Evolutionary conservation across 2,113 vertebrate species (phyloP).

Genomic region (Eudyptes chrysolophus): DNA sequence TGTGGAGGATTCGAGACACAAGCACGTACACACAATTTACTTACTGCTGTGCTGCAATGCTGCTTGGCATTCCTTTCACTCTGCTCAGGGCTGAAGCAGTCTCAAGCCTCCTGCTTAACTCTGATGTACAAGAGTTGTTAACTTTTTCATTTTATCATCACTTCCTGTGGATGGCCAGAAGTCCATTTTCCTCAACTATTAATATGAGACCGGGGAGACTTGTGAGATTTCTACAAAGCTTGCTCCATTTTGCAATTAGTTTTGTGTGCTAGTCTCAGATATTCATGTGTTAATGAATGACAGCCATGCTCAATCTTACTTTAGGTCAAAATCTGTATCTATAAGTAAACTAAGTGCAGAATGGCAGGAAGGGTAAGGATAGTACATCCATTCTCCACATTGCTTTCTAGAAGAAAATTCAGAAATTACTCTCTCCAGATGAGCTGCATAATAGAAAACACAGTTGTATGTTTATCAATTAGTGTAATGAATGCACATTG

Average conservation of each 20-base stretch:
- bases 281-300: neutral
- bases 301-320: neutral
- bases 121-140: neutral
- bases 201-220: neutral
- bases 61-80: neutral
- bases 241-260: neutral
- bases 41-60: neutral
- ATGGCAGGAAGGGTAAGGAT: neutral
- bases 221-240: neutral
- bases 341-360: neutral
- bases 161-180: neutral
- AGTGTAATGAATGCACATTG: neutral
- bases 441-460: neutral
- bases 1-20: neutral
- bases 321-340: neutral
- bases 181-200: neutral
- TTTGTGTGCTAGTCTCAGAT: neutral
- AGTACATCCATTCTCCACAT: neutral
- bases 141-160: neutral
- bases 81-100: neutral
- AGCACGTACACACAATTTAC: accelerated
- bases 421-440: neutral
- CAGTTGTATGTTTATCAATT: neutral
- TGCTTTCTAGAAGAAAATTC: neutral
- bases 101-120: neutral